Evolutionary conservation across 2,113 vertebrate species (phyloP).

Genomic region (Paraplagusia blochii): DNA sequence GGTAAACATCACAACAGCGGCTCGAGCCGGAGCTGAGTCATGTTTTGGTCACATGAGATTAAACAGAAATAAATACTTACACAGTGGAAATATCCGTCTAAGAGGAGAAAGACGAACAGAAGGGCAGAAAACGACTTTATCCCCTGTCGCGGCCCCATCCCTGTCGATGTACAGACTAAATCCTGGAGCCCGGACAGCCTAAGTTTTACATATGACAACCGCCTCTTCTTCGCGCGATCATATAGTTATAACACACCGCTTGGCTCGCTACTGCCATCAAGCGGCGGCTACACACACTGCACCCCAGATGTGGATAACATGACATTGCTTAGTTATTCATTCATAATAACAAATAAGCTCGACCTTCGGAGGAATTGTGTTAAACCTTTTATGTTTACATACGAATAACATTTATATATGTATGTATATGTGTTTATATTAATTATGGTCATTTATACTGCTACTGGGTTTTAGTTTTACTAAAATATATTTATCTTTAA

Average conservation of each 20-base stretch:
- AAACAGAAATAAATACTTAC: conserved; percentile 49
- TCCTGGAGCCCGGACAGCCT: not conserved
- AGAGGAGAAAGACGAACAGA: conserved; percentile 36
- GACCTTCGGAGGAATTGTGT: too few species aligned
- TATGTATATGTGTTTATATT: too few species aligned
- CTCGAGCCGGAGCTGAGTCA: conserved; percentile 53
- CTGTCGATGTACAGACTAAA: conserved; percentile 1
- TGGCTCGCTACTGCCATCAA: conserved; percentile 42
- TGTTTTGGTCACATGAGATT: conserved; percentile 17
- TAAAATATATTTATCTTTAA: too few species aligned
- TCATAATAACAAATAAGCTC: too few species aligned
- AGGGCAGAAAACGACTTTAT: conserved; percentile 6
- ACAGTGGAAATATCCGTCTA: conserved; percentile 42
- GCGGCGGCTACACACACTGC: not conserved
- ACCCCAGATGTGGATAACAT: not conserved
- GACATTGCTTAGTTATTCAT: too few species aligned
- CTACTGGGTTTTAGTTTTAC: too few species aligned
- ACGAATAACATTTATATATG: too few species aligned
- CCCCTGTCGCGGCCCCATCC: conserved; percentile 40
- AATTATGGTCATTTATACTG: too few species aligned
- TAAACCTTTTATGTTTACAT: too few species aligned
- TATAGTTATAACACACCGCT: conserved; percentile 11
- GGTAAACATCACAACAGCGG: conserved; percentile 22
- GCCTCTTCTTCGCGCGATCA: conserved; percentile 25
- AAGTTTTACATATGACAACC: conserved; percentile 50